Conservation (phyloP, 30 jellyfish, hydroid and myxozoan species). For the Mastigias papua region DNA sequence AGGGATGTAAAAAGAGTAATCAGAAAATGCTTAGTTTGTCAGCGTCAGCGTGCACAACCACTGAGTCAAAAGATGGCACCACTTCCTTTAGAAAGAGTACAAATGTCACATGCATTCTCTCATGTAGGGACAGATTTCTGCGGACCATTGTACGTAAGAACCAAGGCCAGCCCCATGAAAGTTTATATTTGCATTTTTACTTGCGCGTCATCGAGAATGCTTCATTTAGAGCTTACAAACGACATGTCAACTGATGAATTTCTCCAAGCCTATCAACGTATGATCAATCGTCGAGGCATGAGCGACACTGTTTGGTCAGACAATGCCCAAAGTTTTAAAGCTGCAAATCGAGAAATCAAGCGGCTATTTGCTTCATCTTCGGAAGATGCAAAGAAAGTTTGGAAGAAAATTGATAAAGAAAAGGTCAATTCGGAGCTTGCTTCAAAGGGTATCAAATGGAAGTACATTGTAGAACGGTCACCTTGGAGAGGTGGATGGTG, state of each 20-base stretch:
- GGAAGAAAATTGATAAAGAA: too few species aligned
- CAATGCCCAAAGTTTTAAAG: not conserved
- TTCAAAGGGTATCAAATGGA: too few species aligned
- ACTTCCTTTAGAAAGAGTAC: too few species aligned
- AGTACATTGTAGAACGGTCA: not conserved
- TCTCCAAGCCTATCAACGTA: not conserved
- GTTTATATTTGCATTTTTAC: not conserved
- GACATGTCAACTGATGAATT: not conserved
- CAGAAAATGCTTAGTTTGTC: not conserved
- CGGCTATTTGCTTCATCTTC: too few species aligned
- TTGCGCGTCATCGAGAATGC: not conserved
- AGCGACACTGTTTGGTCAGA: too few species aligned
- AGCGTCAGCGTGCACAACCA: not conserved
- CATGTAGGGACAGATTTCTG: too few species aligned
- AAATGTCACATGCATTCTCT: too few species aligned
- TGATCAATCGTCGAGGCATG: too few species aligned
- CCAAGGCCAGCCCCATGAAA: not conserved
- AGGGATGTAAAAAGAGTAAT: not conserved
- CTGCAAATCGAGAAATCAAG: not conserved
- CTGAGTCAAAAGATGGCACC: too few species aligned
- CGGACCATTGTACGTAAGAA: not conserved
- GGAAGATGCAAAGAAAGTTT: too few species aligned
- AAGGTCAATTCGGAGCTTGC: too few species aligned
- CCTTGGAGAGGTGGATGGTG: not conserved
- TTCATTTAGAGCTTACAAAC: not conserved